Conservation (phyloP, 2,888 invertebrate genomes). For the Heliconius cydno region DNA sequence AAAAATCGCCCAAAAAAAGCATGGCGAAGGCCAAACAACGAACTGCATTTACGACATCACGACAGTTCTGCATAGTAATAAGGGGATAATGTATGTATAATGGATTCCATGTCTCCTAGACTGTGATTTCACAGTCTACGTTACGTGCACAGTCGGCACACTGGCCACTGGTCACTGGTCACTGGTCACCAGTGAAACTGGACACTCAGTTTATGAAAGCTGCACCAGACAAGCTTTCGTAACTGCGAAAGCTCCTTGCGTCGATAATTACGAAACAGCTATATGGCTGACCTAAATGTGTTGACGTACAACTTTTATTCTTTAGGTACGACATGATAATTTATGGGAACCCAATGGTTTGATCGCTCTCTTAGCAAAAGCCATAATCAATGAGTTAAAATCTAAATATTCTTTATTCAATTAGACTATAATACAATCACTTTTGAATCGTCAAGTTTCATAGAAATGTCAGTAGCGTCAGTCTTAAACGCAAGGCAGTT, state of each 20-base stretch:
- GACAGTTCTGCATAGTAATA: slow-evolving; percentile 21
- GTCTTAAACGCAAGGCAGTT: too few relatives aligned
- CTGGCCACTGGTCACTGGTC: too few relatives aligned
- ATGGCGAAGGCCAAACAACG: slow-evolving; percentile 25
- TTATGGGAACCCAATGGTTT: background rate
- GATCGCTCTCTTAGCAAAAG: background rate
- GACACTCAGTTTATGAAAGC: slow-evolving; percentile 7
- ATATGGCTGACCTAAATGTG: background rate
- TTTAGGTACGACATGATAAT: background rate
- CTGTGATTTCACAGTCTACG: background rate
- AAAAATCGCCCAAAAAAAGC: slow-evolving; percentile 18
- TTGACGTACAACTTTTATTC: background rate
- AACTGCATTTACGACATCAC: slow-evolving; percentile 19
- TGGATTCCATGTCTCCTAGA: slow-evolving; percentile 17
- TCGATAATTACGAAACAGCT: slow-evolving; percentile 9
- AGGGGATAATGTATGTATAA: slow-evolving; percentile 6
- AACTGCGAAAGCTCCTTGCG: slow-evolving; percentile 14
- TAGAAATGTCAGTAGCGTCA: too few relatives aligned
- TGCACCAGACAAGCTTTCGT: slow-evolving; percentile 5
- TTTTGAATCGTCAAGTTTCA: too few relatives aligned
- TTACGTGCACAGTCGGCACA: background rate
- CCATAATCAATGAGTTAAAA: background rate
- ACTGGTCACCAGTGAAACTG: background rate
- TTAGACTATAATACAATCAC: too few relatives aligned
- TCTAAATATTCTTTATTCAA: too few relatives aligned